These are phyloP conservation scores for Platycercus adscitus DNA, from an alignment of 2,113 vertebrate genomes.

Conservation along the genomic window DNA sequence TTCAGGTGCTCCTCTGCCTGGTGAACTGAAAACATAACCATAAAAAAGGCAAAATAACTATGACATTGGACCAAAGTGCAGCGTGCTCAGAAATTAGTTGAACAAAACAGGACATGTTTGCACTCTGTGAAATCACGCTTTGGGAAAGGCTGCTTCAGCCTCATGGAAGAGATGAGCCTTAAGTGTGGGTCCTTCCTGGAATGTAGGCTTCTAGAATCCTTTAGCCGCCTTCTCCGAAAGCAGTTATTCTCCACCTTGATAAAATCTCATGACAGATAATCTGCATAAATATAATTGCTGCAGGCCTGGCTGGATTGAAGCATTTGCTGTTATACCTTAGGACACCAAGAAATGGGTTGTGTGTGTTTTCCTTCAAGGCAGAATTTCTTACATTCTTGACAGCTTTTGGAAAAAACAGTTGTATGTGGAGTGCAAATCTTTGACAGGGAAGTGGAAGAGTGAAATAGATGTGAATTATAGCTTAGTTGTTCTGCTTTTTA, in stretches of 20 bases:
- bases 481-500: not conserved
- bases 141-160: not conserved
- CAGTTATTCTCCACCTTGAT: not conserved
- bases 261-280: not conserved
- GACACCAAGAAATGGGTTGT: not conserved
- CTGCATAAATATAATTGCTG: not conserved
- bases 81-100: not conserved
- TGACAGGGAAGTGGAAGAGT: not conserved
- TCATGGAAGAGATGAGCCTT: not conserved
- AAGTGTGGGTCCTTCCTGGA: not conserved
- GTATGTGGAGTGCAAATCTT: not conserved
- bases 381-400: not conserved
- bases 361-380: not conserved
- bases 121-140: not conserved
- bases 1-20: not conserved
- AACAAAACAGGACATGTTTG: not conserved
- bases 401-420: not conserved
- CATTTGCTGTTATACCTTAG: fast-evolving
- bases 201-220: not conserved
- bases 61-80: fast-evolving
- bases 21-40: not conserved
- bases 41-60: not conserved
- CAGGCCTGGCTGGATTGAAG: not conserved
- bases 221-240: not conserved
- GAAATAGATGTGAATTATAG: slow-evolving; percentile 14